A percentile compares a stretch with the other conserved stretches of the same genome.
Evolutionary conservation across 2,888 invertebrate genomes (phyloP).

Genomic region (Sarcophaga subvicina): DNA sequence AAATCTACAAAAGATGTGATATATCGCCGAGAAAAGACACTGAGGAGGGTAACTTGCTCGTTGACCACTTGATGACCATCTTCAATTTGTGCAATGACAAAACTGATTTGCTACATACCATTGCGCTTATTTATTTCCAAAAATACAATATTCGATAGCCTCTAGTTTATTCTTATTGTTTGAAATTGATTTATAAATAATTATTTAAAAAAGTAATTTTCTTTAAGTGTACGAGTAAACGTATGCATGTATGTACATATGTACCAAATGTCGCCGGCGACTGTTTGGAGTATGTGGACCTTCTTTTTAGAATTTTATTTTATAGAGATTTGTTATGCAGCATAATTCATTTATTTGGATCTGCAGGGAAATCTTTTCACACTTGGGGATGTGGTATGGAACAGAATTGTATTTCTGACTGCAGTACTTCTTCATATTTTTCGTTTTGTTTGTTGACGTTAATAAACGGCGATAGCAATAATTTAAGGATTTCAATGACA

Average conservation of each 20-base stretch:
- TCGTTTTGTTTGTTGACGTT: conserved; percentile 69
- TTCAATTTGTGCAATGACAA: no score
- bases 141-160: no score
- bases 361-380: conserved; percentile 59
- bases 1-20: no score
- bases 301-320: conserved; percentile 68
- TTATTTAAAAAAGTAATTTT: no score
- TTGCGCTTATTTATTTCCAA: no score
- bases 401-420: conserved; percentile 31
- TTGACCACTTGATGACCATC: no score
- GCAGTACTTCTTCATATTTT: conserved; percentile 43
- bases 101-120: no score
- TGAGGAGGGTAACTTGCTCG: no score
- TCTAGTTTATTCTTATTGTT: no score
- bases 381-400: no score
- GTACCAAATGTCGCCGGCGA: neutral
- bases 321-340: conserved; percentile 78
- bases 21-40: no score
- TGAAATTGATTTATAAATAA: no score
- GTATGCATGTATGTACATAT: neutral
- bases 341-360: conserved; percentile 77
- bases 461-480: conserved; percentile 76
- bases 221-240: neutral
- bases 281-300: neutral
- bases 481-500: conserved; percentile 81